Evolutionary conservation across 1,140 invertebrate species (phyloP).

Genomic region (Orchestia grillus): DNA sequence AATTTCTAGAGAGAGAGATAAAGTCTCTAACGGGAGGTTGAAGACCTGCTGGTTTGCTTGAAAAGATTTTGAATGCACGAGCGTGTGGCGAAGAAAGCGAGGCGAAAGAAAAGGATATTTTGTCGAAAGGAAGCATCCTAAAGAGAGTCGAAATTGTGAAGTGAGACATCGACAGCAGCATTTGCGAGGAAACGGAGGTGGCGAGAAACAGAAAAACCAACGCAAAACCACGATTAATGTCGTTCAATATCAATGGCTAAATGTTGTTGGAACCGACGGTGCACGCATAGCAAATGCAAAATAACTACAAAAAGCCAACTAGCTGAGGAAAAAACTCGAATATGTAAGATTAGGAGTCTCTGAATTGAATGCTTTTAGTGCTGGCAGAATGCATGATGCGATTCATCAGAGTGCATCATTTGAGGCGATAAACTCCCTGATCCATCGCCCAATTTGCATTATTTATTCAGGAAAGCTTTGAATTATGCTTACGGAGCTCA

Average conservation of each 20-base stretch:
- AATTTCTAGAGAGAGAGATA: not conserved
- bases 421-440: conserved; percentile 39
- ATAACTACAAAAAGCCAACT: not conserved
- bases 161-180: not conserved
- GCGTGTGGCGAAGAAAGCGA: not conserved
- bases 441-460: conserved; percentile 43
- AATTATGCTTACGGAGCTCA: conserved; percentile 29
- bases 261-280: not conserved
- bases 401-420: not conserved
- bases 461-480: conserved; percentile 37
- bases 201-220: not conserved
- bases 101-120: not conserved
- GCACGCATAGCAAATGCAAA: not conserved
- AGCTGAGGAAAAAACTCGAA: not conserved
- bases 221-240: not conserved
- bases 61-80: not conserved
- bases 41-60: not conserved
- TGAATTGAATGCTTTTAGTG: not conserved
- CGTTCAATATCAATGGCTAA: not conserved
- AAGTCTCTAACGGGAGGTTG: not conserved
- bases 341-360: not conserved
- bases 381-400: not conserved
- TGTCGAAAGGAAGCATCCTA: not conserved
- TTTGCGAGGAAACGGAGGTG: not conserved
- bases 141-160: not conserved